Evolutionary conservation across 2,113 vertebrate species (phyloP), one percentile per base, ranked within the genome.

Genomic region (Heloderma charlesbogerti): DNA sequence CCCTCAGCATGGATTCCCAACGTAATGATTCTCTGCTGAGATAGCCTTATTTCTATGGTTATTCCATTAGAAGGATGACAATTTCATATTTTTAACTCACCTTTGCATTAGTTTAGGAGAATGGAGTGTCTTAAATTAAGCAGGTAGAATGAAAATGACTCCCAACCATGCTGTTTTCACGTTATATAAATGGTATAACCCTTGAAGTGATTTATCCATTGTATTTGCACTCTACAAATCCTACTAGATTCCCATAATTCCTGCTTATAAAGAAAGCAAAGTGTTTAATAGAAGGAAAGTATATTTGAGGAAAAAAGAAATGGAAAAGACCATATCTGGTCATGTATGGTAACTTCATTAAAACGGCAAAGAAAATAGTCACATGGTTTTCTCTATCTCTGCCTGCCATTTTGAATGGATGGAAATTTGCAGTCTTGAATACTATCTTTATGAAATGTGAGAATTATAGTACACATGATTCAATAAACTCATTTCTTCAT

Each of bases 1-100:
- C 72, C 57, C 92, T 88, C 94, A 96, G 96, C 91, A 91, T 95
- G 91, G 57, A 87, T 95, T 95, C 94, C 87, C 71, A 89, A 1
- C 25, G 84, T 94, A 96, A 94, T 75, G 91, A 92, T 88, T 92
- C 88, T 94, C 71, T 91, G 90, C 74, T 13, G 0, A 91, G 48
- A 86, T 83, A 87, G 63, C 9, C 79, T 80, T 90, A 18, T 87
- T 92, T 95, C 9, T 91, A 88, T 93, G 94, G 84, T 86, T 0
- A 88, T 91, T 93, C 91, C 16, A 71, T 92, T 90, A 93, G 94
- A 93, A 95, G 82, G 22, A 27, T 2, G 82, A 40, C 15, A 87
- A 91, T 90, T 90, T 48, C 34, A 88, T 94, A 9, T 7, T n/a
- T 13, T 90, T 91, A 90, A 0, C 51, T 93, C 57, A 80, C 15